phyloP scores from a whole-genome alignment of 2,797 vertebrate species.

The Stomatorhinus walkeri region DNA sequence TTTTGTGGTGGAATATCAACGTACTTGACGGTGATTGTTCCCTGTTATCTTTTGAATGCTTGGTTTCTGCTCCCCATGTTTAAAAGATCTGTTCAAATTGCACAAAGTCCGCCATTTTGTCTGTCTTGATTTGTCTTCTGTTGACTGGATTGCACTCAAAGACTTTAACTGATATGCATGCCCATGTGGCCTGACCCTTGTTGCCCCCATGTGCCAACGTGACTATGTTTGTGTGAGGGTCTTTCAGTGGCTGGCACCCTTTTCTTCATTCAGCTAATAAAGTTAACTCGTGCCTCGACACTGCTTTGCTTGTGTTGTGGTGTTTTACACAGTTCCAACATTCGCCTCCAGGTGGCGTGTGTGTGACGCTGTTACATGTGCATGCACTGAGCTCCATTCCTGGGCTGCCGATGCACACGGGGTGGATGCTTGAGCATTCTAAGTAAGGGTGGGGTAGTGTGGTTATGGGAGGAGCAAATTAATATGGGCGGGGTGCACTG shows the following conservation, averaged over 20 bases:
- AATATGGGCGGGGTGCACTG: not conserved
- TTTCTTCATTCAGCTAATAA: slow-evolving; percentile 28
- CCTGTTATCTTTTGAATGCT: not conserved
- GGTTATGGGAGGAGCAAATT: slow-evolving; percentile 33
- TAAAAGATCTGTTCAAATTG: not conserved
- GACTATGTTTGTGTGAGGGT: slow-evolving; percentile 35
- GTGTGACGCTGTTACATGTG: slow-evolving; percentile 27
- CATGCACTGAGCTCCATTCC: slow-evolving; percentile 33
- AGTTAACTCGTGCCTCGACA: slow-evolving; percentile 23
- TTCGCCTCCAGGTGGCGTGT: not conserved
- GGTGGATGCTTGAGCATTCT: not conserved
- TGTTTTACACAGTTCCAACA: slow-evolving; percentile 13
- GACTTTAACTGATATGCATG: slow-evolving; percentile 5
- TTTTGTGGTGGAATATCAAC: slow-evolving; percentile 1
- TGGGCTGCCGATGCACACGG: not conserved
- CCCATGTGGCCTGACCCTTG: slow-evolving; percentile 1
- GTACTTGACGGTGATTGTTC: not conserved
- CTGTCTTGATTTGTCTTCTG: slow-evolving; percentile 25
- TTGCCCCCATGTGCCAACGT: not conserved
- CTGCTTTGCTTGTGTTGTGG: slow-evolving; percentile 19
- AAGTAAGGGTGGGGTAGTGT: slow-evolving; percentile 22
- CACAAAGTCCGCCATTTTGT: slow-evolving; percentile 17
- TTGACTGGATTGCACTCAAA: slow-evolving; percentile 2
- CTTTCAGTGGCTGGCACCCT: not conserved
- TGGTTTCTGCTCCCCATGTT: not conserved